phyloP scores from a whole-genome alignment of 2,113 vertebrate species.

The Gambusia holbrooki region DNA sequence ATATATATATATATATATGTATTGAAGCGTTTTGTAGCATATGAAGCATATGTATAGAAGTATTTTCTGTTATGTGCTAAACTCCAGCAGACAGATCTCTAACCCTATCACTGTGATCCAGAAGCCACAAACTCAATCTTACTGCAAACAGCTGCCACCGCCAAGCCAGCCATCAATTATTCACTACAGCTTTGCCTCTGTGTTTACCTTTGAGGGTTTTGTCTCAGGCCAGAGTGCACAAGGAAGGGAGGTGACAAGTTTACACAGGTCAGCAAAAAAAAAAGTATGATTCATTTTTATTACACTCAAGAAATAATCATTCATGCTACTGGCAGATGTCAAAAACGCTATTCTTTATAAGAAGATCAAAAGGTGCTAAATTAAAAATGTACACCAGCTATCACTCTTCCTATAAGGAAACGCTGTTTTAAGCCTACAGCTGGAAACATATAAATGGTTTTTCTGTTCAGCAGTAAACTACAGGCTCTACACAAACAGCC shows the following conservation, averaged over 20 bases:
- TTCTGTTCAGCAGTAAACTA: too few relatives aligned
- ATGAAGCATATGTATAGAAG: too few relatives aligned
- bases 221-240: constrained; percentile 43
- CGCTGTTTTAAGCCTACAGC: too few relatives aligned
- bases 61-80: too few relatives aligned
- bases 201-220: constrained; percentile 75
- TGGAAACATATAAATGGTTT: too few relatives aligned
- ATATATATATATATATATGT: too few relatives aligned
- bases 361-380: too few relatives aligned
- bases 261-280: constrained; percentile 1
- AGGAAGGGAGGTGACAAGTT: constrained; percentile 9
- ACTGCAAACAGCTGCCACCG: constrained; percentile 60
- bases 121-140: constrained; percentile 42
- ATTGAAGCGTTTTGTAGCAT: too few relatives aligned
- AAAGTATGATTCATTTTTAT: not conserved
- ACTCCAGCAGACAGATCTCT: constrained; percentile 30
- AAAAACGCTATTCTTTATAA: not conserved
- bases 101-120: constrained; percentile 40
- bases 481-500: too few relatives aligned
- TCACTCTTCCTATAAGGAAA: too few relatives aligned
- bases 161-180: constrained; percentile 70
- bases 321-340: not conserved
- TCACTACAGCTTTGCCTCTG: constrained; percentile 60
- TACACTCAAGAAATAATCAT: not conserved
- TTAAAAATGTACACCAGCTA: too few relatives aligned